Base-by-base conservation (phyloP, 2,113 vertebrate species). In the Pteruthius melanotis region DNA sequence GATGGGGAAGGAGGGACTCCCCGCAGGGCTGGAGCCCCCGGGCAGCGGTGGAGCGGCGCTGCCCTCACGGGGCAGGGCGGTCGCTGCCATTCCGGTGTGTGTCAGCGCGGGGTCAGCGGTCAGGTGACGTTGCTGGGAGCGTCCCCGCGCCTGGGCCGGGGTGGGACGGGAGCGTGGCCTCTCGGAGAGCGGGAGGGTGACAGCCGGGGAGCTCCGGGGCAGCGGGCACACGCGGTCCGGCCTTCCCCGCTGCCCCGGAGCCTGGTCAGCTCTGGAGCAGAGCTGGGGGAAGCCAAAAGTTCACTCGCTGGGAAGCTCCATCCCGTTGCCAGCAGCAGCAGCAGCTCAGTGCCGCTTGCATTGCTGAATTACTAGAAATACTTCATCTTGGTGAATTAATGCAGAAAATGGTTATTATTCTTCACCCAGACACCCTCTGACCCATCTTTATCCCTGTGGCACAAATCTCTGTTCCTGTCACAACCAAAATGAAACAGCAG, bases 81-180 rank as follows among this genome's bases (percentile, higher is more conserved):
- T 2, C 72, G 23, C 37, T 40, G 15, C 23, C 1, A 0, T 4
- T 5, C 3, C 16, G 0, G 52, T 1, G 33, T 8, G 13, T n/a
- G 4, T 7, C 35, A 7, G 70, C 9, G 45, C 37, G 18, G 24
- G 40, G 18, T 1, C 37, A 1, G 13, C 15, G 57, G 12, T 42
- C 40, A 42, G 40, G 35, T 3, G 83, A 8, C 37, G 2, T 2
- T 3, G 76, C 57, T 3, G 66, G 42, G 59, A 30, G 39, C 22
- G 26, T 11, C 17, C 74, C 74, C 3, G 13, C 12, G 8, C 28
- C 31, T 2, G 63, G 28, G 10, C 24, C 35, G 1, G 16, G 24
- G 9, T 1, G 68, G 20, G 44, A 1, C 2, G 56, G 45, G 15
- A 3, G 33, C 11, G 31, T 6, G 75, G 12, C 18, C 49, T 3